Base-by-base conservation (phyloP, 2,888 invertebrate species). In the Eudemis profundana region DNA sequence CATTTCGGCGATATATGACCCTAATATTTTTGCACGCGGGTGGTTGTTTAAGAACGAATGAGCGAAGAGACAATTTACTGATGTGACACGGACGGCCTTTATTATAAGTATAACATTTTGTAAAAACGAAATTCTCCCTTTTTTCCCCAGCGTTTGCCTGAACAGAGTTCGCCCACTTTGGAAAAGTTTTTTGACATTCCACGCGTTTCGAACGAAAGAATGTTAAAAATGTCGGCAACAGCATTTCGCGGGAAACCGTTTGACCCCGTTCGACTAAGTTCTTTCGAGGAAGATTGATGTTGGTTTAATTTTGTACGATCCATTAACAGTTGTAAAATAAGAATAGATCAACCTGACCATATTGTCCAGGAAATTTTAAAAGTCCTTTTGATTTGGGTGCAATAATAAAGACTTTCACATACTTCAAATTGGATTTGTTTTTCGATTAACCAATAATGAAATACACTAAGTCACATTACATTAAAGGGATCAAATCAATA, bases 211-310 rank as follows among this genome's bases (percentile, higher is more conserved):
- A 27, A 66, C 69, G 66, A 75, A 83, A 82, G 83, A 85, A 84
- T 87, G 80, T 83, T 82, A 76, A 83, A 84, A 89, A 85, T 80
- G 79, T 77, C 76, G 76, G 79, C 78, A 74, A 76, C 79, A 21
- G 54, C 21, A 82, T 85, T 86, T 82, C 77, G 81, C 74, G 82
- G 82, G 70, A 80, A 83, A 79, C 82, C 78, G 78, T 80, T 82
- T 87, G 86, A 87, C 89, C 89, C 82, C 81, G 78, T 86, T 87
- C 79, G 77, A 68, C 74, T 84, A 86, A 86, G 75, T 87, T 78
- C 74, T 76, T 77, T 81, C 79, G 80, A 82, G 77, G 77, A 86
- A 89, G 89, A 89, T 89, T 88, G 85, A 89, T 89, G 87, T 83
- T 87, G 78, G 73, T 54, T 42, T 54, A 49, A 61, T 54, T 49